Base-by-base conservation (phyloP, 2,888 invertebrate species). In the Tryphoninae sp. region DNA sequence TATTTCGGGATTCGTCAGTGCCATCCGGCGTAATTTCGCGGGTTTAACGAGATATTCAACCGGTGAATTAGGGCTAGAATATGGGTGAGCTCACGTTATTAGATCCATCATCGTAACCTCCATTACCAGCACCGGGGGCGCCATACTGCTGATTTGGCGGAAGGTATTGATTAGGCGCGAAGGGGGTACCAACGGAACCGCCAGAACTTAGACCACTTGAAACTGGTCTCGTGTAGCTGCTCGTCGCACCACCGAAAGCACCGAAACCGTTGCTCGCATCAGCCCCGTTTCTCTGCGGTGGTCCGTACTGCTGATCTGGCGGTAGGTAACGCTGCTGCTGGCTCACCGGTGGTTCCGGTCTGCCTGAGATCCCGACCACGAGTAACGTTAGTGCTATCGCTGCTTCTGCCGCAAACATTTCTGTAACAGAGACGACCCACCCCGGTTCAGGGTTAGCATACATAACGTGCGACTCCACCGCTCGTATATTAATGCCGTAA, bases 71-170 rank as follows among this genome's bases (percentile, higher is more conserved):
- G 33, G 16, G 23, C 13, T 19, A 9, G 23, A 22, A 26, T 61
- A 59, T 13, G 49, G 49, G 19, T 55, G 55, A 78, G 86, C 86
- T 88, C 74, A 87, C 89, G 81, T 87, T 84, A 81, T 82, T 86
- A 53, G 83, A 84, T 49, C 85, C 86, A 64, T 87, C 86, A 69
- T 84, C 86, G 80, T 88, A 87, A 65, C 86, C 85, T 23, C 83
- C 77, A 61, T 73, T 82, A 42, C 69, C 74, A 16, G 65, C 68
- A n/a, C 84, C 83, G n/a, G 89, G 88, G 42, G 86, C 86, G 1
- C 87, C 88, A 78, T 89, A 89, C 78, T 86, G 87, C 85, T 89
- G 89, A 85, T 88, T 88, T 58, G 89, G 89, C 49, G 89, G 89
- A 73, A 89, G 85, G 83, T 90, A 90, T 86, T 88, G 88, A 84